Percentiles rank a stretch among this genome's conserved stretches.
Evolutionary conservation across 2,797 vertebrate species (phyloP).

Genomic region (Sitta carolinensis): DNA sequence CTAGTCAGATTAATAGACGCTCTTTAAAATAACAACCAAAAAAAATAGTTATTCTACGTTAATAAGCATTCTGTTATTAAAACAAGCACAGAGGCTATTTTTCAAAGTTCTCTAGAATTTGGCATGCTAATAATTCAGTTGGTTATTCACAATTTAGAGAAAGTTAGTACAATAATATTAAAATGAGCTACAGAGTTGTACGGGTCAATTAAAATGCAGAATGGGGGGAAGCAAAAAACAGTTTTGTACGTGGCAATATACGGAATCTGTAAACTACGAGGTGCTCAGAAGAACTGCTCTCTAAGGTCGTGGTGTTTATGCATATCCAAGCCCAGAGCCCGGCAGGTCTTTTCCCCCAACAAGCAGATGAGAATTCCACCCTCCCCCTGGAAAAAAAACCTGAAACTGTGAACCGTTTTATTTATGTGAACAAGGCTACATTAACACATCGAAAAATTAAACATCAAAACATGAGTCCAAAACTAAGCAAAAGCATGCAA

Average conservation of each 20-base stretch:
- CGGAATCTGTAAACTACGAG: conserved; percentile 29
- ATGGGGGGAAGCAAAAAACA: conserved; percentile 8
- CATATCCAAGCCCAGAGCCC: conserved; percentile 34
- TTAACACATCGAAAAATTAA: conserved; percentile 77
- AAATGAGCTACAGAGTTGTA: conserved; percentile 40
- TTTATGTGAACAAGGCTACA: conserved; percentile 83
- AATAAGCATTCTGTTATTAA: conserved; percentile 66
- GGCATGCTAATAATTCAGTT: conserved; percentile 70
- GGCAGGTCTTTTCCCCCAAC: conserved; percentile 21
- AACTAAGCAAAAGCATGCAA: conserved; percentile 87
- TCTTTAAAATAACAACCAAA: conserved; percentile 38
- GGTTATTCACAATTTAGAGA: conserved; percentile 66
- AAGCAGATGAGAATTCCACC: conserved; percentile 62
- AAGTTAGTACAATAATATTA: conserved; percentile 72
- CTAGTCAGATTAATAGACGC: conserved; percentile 84
- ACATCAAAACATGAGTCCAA: conserved; percentile 84
- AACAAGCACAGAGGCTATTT: conserved; percentile 64
- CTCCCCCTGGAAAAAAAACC: conserved; percentile 60
- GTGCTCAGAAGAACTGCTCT: conserved; percentile 59
- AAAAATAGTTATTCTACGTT: conserved; percentile 70
- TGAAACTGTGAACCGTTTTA: conserved; percentile 82
- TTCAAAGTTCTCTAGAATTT: conserved; percentile 28
- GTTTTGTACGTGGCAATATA: background rate
- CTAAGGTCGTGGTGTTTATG: conserved; percentile 36
- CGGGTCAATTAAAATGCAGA: conserved; percentile 57